Evolutionary conservation across 2,113 vertebrate genomes (phyloP).

Genomic region (Heterotis niloticus): DNA sequence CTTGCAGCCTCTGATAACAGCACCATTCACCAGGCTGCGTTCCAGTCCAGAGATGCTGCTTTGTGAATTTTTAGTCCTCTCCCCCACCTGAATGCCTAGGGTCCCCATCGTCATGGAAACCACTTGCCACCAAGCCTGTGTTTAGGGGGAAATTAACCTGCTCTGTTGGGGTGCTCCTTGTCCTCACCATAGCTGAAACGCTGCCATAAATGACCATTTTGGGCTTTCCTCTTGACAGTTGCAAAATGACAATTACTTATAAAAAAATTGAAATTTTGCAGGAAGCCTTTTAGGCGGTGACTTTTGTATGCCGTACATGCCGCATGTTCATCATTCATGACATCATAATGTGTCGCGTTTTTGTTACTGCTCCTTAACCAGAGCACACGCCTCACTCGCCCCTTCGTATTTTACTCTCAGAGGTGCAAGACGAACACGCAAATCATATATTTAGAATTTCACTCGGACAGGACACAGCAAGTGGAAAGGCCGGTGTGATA

Average conservation of each 20-base stretch:
- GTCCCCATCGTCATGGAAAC: conserved; percentile 24
- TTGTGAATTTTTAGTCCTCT: conserved; percentile 20
- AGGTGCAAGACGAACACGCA: too few species aligned
- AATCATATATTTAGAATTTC: too few species aligned
- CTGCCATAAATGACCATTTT: neutral
- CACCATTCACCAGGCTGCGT: conserved; percentile 15
- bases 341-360: neutral
- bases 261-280: too few species aligned
- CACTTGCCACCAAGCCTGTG: neutral
- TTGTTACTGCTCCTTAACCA: neutral
- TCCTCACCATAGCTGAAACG: neutral
- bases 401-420: too few species aligned
- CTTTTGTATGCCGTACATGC: neutral
- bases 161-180: neutral
- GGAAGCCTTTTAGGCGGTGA: neutral
- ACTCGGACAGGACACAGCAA: too few species aligned
- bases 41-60: conserved; percentile 11
- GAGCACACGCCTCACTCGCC: too few species aligned
- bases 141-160: neutral
- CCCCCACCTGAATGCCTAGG: neutral
- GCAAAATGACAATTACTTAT: neutral
- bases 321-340: neutral
- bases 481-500: neutral
- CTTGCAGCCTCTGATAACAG: conserved; percentile 21
- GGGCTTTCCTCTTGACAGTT: neutral